Percentiles rank a stretch among this genome's conserved stretches.
These are phyloP conservation scores for Sinosuthora webbiana DNA, from an alignment of 2,113 vertebrate species.

Conservation along the genomic window DNA sequence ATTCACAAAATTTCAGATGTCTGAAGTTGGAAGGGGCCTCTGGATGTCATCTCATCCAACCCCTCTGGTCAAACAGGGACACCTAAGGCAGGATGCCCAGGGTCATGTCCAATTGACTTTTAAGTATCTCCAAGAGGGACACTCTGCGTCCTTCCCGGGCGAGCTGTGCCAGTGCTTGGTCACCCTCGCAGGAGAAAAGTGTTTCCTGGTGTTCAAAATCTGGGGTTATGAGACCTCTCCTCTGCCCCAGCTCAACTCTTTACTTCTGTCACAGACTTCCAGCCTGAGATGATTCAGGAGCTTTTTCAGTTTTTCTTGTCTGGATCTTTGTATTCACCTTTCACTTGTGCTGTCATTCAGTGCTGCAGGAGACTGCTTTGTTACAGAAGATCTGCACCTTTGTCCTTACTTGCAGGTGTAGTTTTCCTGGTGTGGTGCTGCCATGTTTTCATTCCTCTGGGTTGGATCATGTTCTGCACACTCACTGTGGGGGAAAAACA, in stretches of 20 bases:
- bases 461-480: neutral
- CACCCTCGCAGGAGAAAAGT: neutral
- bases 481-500: neutral
- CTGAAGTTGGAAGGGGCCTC: neutral
- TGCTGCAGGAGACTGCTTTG: neutral
- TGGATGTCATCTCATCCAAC: neutral
- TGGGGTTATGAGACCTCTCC: neutral
- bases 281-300: neutral
- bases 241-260: neutral
- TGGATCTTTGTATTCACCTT: neutral
- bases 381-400: neutral
- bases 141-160: neutral
- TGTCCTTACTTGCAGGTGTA: neutral
- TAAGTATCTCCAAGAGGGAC: neutral
- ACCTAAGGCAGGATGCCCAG: neutral
- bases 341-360: neutral
- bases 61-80: neutral
- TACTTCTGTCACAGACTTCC: neutral
- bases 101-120: neutral
- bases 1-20: neutral
- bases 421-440: neutral
- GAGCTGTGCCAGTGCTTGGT: neutral
- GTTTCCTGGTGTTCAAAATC: neutral
- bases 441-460: accelerated
- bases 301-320: neutral